Evolutionary conservation across 2,888 invertebrate genomes (phyloP), one percentile per base, ranked within the genome.

Genomic region (Portevinia maculata): DNA sequence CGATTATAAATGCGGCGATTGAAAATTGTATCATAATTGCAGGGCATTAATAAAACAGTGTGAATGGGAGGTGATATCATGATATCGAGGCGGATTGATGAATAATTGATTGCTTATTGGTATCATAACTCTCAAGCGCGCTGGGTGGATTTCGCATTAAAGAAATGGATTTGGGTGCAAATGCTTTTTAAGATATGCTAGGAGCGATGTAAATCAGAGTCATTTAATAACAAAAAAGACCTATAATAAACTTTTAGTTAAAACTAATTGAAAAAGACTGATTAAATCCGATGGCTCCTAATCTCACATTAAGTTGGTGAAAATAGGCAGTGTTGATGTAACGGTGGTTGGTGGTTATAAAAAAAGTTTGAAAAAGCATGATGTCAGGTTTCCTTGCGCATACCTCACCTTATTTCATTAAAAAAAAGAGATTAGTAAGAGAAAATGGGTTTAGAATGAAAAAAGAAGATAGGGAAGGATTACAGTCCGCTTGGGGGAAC

Each of bases 21-120:
- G 53, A 15, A 55, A 62, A 32, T 69, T 53, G 53, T 46, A 48
- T 34, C 24, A 41, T 62, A 60, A 65, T 46, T 57, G 48, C 13
- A 41, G n/a, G 41, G 17, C 19, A 65, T 73, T 55, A 52, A 50
- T 62, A 67, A 39, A n/a, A 39, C 8, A 46, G 55, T 57, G 67
- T 21, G 50, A 55, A 79, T 73, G 41, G 67, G 48, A 60, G 73
- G 53, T 59, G 53, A 32, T 57, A 48, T 46, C 21, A 59, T 59
- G 34, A 41, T 30, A 65, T 46, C 50, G 50, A 8, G 13, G 34
- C 13, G 11, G 13, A 71, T 37, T 50, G 46, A 17, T 60, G 60
- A 79, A 32, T 60, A 67, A 79, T 60, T 15, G 65, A 73, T 48
- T 53, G 57, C 34, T 65, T 59, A 71, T 37, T 78, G 46, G 15